These are phyloP conservation scores for Schizopygopsis pylzovi DNA, from an alignment of 2,797 vertebrate species.

Conservation along the genomic window DNA sequence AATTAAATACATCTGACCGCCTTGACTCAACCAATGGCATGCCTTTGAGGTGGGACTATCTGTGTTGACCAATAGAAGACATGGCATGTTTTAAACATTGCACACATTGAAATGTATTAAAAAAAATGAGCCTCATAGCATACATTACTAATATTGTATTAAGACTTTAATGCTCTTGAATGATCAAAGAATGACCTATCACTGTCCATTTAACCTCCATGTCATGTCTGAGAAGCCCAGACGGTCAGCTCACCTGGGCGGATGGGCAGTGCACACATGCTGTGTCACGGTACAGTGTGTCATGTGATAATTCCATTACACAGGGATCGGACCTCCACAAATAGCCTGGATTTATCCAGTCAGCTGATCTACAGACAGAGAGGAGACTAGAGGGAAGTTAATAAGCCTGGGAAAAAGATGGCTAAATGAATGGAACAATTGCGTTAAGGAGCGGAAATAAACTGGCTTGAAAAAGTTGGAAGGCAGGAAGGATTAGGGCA, in stretches of 20 bases:
- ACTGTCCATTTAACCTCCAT: slow-evolving; percentile 16
- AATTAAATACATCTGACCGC: neutral
- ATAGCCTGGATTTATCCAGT: slow-evolving; percentile 64
- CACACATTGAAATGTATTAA: neutral
- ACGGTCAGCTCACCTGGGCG: slow-evolving; percentile 14
- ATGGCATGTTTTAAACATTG: neutral
- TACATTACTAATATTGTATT: neutral
- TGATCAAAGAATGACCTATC: neutral
- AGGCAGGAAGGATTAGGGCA: slow-evolving; percentile 33
- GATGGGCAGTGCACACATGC: slow-evolving; percentile 40
- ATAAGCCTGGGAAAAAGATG: neutral
- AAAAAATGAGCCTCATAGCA: neutral
- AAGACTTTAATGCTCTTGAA: neutral
- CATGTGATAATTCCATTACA: slow-evolving; percentile 67
- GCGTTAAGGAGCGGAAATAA: neutral
- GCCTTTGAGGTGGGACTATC: neutral
- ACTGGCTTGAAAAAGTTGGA: neutral
- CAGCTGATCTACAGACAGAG: slow-evolving; percentile 33
- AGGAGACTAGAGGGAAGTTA: slow-evolving; percentile 15
- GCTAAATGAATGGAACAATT: slow-evolving; percentile 37
- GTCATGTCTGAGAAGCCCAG: slow-evolving; percentile 13
- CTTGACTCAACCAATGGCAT: neutral
- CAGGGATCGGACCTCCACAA: slow-evolving; percentile 61
- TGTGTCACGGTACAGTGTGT: slow-evolving; percentile 61
- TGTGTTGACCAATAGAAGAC: neutral